A percentile compares a stretch with the other conserved stretches of the same genome.
phyloP scores from a whole-genome alignment of 2,113 vertebrate species.

The Datnioides undecimradiatus region DNA sequence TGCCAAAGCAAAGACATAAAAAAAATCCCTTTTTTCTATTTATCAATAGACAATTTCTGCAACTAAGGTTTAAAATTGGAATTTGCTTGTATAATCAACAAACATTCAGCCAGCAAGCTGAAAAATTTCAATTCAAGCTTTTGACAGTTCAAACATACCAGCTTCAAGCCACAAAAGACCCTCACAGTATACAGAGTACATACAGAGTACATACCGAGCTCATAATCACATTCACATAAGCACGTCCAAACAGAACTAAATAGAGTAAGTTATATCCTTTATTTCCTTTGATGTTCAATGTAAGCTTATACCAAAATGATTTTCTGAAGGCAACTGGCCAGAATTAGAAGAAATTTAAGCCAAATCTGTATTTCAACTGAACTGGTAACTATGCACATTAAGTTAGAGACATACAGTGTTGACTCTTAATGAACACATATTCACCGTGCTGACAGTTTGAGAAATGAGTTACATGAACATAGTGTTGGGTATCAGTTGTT shows the following conservation, averaged over 20 bases:
- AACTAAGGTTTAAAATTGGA: not conserved
- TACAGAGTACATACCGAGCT: not conserved
- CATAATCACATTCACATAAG: not conserved
- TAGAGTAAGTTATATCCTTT: not conserved
- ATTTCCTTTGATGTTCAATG: constrained; percentile 17
- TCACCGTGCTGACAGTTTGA: not conserved
- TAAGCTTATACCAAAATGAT: constrained; percentile 3
- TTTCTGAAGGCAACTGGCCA: not conserved
- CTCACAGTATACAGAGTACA: not conserved
- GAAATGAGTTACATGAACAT: not conserved
- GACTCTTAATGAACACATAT: not conserved
- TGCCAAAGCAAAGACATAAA: not conserved
- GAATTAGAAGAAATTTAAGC: not conserved
- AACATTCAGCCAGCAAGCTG: not conserved
- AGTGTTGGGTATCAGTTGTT: not conserved
- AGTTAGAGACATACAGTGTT: not conserved
- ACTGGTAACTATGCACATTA: not conserved
- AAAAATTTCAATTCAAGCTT: not conserved
- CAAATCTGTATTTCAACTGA: not conserved
- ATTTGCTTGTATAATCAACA: not conserved
- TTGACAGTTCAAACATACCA: not conserved
- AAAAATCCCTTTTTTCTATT: too few relatives aligned
- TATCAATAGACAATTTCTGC: not conserved
- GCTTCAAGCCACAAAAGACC: not conserved
- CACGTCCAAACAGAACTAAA: not conserved